Percentiles rank a stretch among this genome's conserved stretches.
Conservation (phyloP, 2,113 vertebrate genomes). For the Triplophysa tibetana region DNA sequence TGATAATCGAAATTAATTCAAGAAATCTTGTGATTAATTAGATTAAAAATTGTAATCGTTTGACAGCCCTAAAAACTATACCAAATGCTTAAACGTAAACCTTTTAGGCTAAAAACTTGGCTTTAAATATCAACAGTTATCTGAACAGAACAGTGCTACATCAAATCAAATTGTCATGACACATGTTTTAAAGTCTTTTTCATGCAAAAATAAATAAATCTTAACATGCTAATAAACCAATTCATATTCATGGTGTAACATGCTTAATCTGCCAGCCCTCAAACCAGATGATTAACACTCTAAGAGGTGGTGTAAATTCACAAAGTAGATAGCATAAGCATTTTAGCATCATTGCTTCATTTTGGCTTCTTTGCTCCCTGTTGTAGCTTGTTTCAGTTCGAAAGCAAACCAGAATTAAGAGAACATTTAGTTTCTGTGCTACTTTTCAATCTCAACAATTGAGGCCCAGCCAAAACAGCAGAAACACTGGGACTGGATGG, state of each 20-base stretch:
- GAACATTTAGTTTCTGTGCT: not conserved
- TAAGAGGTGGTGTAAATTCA: not conserved
- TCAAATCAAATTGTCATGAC: not conserved
- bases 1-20: no score
- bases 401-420: conserved; percentile 36
- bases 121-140: not conserved
- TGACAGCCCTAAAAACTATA: no score
- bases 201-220: not conserved
- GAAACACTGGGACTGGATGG: not conserved
- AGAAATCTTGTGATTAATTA: no score
- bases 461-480: conserved; percentile 13
- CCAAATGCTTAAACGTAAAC: no score
- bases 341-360: not conserved
- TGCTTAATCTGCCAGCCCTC: not conserved
- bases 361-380: not conserved
- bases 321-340: not conserved
- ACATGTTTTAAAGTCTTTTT: not conserved
- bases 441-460: conserved; percentile 19
- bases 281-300: not conserved
- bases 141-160: not conserved
- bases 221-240: not conserved
- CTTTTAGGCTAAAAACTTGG: no score
- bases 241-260: not conserved
- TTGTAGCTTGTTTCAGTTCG: conserved; percentile 1
- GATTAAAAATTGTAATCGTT: no score